Evolutionary conservation across 1,140 invertebrate species (phyloP).

Genomic region (Eueides isabella): DNA sequence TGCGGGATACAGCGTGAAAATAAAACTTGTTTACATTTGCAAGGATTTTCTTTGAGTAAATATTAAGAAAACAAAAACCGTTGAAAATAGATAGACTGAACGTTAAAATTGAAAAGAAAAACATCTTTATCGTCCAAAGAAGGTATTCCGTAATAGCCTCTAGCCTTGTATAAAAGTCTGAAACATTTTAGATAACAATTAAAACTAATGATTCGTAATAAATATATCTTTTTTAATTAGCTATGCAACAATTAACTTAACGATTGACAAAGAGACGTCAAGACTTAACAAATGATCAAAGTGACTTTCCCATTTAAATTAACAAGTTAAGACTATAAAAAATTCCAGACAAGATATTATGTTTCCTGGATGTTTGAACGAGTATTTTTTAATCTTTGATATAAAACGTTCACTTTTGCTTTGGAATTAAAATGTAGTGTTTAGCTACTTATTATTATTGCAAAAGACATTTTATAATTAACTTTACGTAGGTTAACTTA

Average conservation of each 20-base stretch:
- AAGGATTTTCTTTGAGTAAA: no score
- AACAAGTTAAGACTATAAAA: not conserved
- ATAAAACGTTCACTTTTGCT: not conserved
- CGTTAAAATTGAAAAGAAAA: no score
- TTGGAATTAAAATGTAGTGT: not conserved
- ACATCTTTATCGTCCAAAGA: no score
- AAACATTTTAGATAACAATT: no score
- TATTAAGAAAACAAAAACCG: no score
- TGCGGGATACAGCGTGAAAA: no score
- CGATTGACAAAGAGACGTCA: not conserved
- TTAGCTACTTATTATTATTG: not conserved
- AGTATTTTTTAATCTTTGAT: not conserved
- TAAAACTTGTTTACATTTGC: no score
- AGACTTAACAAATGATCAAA: not conserved
- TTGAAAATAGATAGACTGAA: no score
- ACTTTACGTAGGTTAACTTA: not conserved
- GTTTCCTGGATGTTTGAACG: not conserved
- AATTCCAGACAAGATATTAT: not conserved
- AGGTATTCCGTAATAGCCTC: no score
- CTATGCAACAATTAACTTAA: not conserved
- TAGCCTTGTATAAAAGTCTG: no score
- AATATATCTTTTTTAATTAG: not conserved
- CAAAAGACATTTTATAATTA: not conserved
- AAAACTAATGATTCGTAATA: no score
- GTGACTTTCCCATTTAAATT: not conserved